Base-by-base conservation (phyloP, 2,888 invertebrate genomes). In the Exephanes ischioxanthus region DNA sequence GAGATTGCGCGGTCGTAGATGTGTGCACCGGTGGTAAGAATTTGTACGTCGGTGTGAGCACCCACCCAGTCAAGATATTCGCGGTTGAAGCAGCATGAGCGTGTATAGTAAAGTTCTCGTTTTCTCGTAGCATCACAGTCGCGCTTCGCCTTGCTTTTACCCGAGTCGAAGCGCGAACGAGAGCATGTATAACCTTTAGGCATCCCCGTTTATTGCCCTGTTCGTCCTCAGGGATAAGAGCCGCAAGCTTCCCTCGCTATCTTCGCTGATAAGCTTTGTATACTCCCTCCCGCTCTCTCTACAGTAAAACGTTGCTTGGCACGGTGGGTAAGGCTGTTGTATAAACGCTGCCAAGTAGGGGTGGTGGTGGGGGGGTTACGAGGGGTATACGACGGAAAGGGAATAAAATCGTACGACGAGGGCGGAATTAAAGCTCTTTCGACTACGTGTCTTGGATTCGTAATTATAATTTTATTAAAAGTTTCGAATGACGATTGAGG, bases 401-500 rank as follows among this genome's bases (percentile, higher is more conserved):
- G 67, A 48, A 71, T 61, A 63, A 63, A 63, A 63, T 63, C 63
- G 72, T 58, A 55, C 37, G 55, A 41, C 55, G 72, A 72, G 58
- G 37, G 55, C 16, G 71, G 71, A 33, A 85, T 71, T 51, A 68
- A 73, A 68, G 72, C 75, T 75, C 48, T 75, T 37, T 67, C 67
- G 66, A 72, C 9, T 55, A 73, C 83, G 78, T 71, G 73, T 63
- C 41, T 66, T 79, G 84, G 78, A 87, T 90, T 91, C 88, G 81
- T 89, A 91, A 90, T 89, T 89, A 90, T 90, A 90, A 91, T 89
- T 91, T 91, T 91, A 91, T 91, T 89, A 87, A 89, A 89, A 90
- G 68, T 90, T 90, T 86, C 88, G 88, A 86, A 87, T 87, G 89
- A 89, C 85, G 75, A 86, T 72, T 22, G 86, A 70, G 80, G 85